Evolutionary conservation across 2,113 vertebrate species (phyloP).

Genomic region (Australoheros scitulus): DNA sequence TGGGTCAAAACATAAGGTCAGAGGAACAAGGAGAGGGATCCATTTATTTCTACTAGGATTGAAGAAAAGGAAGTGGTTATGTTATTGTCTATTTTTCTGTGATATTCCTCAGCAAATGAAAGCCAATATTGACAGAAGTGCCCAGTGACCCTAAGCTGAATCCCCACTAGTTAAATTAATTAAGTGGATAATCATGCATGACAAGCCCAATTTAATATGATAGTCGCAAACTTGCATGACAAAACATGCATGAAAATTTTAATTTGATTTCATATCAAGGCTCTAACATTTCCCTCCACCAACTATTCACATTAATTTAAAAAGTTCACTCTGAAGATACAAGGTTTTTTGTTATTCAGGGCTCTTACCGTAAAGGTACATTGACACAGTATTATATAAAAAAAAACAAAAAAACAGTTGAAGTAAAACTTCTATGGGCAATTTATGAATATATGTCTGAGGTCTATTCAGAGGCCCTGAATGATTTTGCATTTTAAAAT

Average conservation of each 20-base stretch:
- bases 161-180: not conserved
- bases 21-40: slow-evolving; percentile 44
- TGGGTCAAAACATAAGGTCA: slow-evolving; percentile 78
- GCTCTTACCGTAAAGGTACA: not conserved
- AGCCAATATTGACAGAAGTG: not conserved
- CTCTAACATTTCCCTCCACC: not conserved
- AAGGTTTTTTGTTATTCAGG: not conserved
- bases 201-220: not conserved
- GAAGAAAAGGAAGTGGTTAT: slow-evolving; percentile 20
- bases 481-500: slow-evolving; percentile 36
- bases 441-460: slow-evolving; percentile 31
- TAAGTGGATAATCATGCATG: not conserved
- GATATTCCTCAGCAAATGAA: not conserved
- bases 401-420: not conserved
- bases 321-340: not conserved
- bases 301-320: slow-evolving; percentile 1
- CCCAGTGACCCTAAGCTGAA: not conserved
- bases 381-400: not conserved
- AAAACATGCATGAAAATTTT: not conserved
- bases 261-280: not conserved
- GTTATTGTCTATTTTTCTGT: not conserved
- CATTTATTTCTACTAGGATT: slow-evolving; percentile 41
- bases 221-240: not conserved
- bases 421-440: not conserved
- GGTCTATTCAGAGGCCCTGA: not conserved